These are phyloP conservation scores for Apeira syringaria DNA, from an alignment of 2,888 invertebrate genomes.

Conservation along the genomic window DNA sequence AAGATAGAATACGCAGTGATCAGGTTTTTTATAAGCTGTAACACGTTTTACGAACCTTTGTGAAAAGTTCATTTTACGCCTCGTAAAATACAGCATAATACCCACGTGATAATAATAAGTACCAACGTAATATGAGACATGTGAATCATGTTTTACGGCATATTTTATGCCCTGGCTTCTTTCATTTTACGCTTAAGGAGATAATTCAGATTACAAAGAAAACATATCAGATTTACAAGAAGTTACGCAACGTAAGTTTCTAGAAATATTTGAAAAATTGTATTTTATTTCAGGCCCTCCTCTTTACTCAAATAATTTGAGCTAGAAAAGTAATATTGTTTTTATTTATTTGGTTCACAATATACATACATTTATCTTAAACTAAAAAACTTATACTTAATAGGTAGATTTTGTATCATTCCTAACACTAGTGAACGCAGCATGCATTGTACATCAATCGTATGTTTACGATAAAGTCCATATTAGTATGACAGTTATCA, in stretches of 20 bases:
- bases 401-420: too few species aligned
- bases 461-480: too few species aligned
- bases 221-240: constrained; percentile 45
- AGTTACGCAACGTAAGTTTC: constrained; percentile 39
- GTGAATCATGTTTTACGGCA: constrained; percentile 62
- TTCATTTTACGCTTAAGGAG: constrained; percentile 52
- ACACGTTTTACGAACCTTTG: constrained; percentile 33
- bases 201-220: constrained; percentile 48
- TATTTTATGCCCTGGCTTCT: constrained; percentile 55
- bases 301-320: constrained; percentile 19
- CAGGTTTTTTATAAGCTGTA: constrained; percentile 20
- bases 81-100: constrained; percentile 65
- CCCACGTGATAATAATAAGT: constrained; percentile 49
- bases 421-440: too few species aligned
- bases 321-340: constrained; percentile 17
- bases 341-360: too few species aligned
- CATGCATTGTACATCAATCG: too few species aligned
- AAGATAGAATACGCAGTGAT: too few species aligned
- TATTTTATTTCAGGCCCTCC: constrained; percentile 33
- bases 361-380: too few species aligned
- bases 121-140: constrained; percentile 48
- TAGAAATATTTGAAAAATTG: constrained; percentile 37
- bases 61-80: constrained; percentile 56
- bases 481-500: too few species aligned
- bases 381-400: too few species aligned